Percentiles rank a stretch among this genome's conserved stretches.
phyloP scores from a whole-genome alignment of 2,113 vertebrate genomes.

The Xenopus laevis region DNA sequence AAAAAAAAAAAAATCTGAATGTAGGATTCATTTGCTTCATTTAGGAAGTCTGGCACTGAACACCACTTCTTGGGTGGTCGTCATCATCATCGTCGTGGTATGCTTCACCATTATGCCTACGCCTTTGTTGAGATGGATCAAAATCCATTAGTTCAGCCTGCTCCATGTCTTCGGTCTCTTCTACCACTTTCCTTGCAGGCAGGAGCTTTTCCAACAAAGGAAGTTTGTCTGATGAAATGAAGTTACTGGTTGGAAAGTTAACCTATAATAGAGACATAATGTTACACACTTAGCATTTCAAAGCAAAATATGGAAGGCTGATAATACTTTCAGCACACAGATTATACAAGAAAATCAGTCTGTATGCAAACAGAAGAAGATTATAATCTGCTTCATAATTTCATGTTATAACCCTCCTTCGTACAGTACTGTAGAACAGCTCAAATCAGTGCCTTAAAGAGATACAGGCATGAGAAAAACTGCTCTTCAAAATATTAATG shows the following conservation, averaged over 20 bases:
- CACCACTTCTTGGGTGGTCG: slow-evolving; percentile 73
- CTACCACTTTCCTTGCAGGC: slow-evolving; percentile 73
- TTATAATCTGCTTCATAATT: too few species aligned
- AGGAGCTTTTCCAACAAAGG: slow-evolving; percentile 82
- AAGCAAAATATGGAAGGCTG: too few species aligned
- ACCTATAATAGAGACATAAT: slow-evolving; percentile 64
- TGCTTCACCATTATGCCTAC: slow-evolving; percentile 75
- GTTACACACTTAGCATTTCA: too few species aligned
- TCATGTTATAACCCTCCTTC: too few species aligned
- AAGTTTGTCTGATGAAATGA: slow-evolving; percentile 82
- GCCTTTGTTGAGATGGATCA: slow-evolving; percentile 75
- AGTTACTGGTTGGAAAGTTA: slow-evolving; percentile 87
- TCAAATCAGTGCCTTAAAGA: too few species aligned
- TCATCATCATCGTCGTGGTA: slow-evolving; percentile 87
- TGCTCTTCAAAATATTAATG: too few species aligned
- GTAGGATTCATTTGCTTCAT: slow-evolving; percentile 40
- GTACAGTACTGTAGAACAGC: too few species aligned
- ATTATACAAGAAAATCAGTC: too few species aligned
- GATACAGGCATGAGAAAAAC: too few species aligned
- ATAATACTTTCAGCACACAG: too few species aligned
- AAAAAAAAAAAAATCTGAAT: too few species aligned
- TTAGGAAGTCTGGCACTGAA: slow-evolving; percentile 95
- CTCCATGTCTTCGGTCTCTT: slow-evolving; percentile 86
- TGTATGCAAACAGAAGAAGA: too few species aligned
- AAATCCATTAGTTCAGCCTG: slow-evolving; percentile 94